phyloP scores from a whole-genome alignment of 2,113 vertebrate species.

The Emydocephalus ijimae region DNA sequence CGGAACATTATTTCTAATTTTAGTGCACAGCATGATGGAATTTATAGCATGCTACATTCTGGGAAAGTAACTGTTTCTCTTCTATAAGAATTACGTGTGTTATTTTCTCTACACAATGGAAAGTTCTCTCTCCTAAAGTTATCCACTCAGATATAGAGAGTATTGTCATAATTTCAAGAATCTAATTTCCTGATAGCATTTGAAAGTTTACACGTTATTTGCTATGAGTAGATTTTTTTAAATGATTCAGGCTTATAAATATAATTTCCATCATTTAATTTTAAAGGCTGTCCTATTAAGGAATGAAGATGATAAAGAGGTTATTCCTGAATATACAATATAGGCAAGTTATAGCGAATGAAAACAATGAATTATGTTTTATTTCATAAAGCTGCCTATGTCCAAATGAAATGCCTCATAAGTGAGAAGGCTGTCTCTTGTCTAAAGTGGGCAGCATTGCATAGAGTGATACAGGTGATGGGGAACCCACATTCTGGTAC shows the following conservation, averaged over 20 bases:
- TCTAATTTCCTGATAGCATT: not conserved
- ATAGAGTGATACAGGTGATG: not conserved
- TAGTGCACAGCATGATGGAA: not conserved
- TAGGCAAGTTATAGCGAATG: not conserved
- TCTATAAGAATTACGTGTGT: not conserved
- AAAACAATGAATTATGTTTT: not conserved
- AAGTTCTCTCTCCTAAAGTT: not conserved
- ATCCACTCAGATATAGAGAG: not conserved
- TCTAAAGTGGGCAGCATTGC: not conserved
- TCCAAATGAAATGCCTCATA: not conserved
- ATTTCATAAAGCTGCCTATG: not conserved
- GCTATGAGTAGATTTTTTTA: not conserved
- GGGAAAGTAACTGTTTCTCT: not conserved
- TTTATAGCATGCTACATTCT: constrained; percentile 5
- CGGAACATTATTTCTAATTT: constrained; percentile 15
- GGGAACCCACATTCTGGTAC: not conserved
- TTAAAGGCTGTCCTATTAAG: not conserved
- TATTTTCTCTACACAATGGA: not conserved
- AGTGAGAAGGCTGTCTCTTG: not conserved
- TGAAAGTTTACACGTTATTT: not conserved
- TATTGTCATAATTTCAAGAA: not conserved
- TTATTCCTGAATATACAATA: not conserved
- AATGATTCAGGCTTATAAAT: not conserved
- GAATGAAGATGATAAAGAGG: not conserved
- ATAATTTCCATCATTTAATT: not conserved